Conservation (phyloP, 2,888 invertebrate genomes). For the Anthoptus insignis region DNA sequence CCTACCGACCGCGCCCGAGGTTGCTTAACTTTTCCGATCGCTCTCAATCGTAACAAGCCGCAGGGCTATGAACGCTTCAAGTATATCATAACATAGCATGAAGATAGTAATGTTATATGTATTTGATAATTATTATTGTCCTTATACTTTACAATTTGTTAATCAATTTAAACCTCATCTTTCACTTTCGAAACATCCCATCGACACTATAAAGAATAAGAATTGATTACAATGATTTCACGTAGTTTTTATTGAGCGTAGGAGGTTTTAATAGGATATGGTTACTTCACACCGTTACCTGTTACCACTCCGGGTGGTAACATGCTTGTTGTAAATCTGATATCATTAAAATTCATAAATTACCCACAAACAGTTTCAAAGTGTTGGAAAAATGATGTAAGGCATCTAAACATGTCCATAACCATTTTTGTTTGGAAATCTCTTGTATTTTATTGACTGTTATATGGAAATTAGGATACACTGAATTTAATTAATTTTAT, state of each 20-base stretch:
- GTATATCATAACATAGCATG: too few species aligned
- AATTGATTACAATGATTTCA: background rate
- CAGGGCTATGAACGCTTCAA: too few species aligned
- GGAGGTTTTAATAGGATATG: constrained; percentile 25
- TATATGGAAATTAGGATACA: constrained; percentile 23
- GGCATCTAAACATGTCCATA: constrained; percentile 22
- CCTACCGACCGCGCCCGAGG: too few species aligned
- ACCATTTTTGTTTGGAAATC: constrained; percentile 21
- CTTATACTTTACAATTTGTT: too few species aligned
- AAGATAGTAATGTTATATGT: too few species aligned
- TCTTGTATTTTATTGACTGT: constrained; percentile 23
- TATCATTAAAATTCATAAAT: constrained; percentile 37
- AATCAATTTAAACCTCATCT: background rate
- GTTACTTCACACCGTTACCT: constrained; percentile 32
- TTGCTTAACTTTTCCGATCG: too few species aligned
- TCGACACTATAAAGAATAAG: background rate
- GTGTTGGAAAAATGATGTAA: constrained; percentile 15
- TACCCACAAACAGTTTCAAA: constrained; percentile 31
- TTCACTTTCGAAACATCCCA: background rate
- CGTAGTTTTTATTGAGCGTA: constrained; percentile 10
- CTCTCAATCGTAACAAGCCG: too few species aligned
- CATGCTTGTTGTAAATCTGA: constrained; percentile 28
- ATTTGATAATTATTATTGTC: too few species aligned
- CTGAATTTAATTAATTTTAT: background rate
- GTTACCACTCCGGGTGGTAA: constrained; percentile 31